These are phyloP conservation scores for Odontothrips loti DNA, from an alignment of 2,888 invertebrate species.

Conservation along the genomic window DNA sequence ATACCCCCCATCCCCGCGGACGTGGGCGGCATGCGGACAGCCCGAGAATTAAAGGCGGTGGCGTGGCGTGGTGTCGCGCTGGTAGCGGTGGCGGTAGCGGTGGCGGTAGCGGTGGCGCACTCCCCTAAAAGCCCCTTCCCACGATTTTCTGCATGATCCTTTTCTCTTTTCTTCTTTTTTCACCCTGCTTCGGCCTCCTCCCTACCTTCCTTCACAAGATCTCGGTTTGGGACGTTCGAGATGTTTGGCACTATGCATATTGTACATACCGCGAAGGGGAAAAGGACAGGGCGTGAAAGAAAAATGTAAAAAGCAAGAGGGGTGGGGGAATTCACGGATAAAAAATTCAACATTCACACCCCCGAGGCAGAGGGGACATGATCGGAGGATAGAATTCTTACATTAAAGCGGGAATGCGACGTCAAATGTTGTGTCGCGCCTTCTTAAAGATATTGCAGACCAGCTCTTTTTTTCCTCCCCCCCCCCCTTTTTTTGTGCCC, in stretches of 20 bases:
- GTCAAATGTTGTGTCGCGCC: constrained; percentile 13
- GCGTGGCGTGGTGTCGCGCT: too few species aligned
- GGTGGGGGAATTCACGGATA: neutral
- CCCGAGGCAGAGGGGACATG: neutral
- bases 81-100: too few species aligned
- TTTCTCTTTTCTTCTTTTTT: neutral
- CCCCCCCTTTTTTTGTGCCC: neutral
- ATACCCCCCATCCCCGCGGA: constrained; percentile 1
- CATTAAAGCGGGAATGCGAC: neutral
- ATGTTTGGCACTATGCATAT: too few species aligned
- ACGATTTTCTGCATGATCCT: constrained; percentile 12
- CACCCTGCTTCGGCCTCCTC: too few species aligned
- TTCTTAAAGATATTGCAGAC: neutral
- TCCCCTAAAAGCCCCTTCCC: neutral
- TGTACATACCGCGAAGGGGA: neutral
- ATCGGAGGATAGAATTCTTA: constrained; percentile 23
- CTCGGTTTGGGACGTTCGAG: too few species aligned
- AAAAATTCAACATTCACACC: neutral
- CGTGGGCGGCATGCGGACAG: neutral
- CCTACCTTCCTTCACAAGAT: too few species aligned
- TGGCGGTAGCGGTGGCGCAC: neutral
- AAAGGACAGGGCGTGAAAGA: neutral
- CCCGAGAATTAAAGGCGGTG: neutral
- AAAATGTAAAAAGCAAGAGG: too few species aligned
- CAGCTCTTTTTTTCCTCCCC: neutral